Evolutionary conservation across 2,797 vertebrate genomes (phyloP), one percentile per base, ranked within the genome.

Genomic region (Lagothrix lagotricha): DNA sequence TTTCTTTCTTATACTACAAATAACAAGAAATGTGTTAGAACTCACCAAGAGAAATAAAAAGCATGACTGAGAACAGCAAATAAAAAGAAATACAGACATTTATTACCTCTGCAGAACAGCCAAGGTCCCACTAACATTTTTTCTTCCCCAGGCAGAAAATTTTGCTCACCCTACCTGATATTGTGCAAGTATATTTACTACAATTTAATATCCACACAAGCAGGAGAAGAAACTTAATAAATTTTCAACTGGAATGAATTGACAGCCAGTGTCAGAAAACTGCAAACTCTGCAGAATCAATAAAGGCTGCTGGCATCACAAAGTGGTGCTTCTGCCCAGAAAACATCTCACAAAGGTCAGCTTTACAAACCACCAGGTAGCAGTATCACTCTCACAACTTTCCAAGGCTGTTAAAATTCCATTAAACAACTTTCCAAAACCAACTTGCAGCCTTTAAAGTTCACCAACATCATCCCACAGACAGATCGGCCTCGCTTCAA

Each of bases 281-380:
- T 97, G 97, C 94, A 90, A 86, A 97, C 46, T 94, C 82, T 54
- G 82, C 95, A 93, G 90, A 96, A 95, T 44, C 50, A 92, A 92
- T 93, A 96, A 90, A 96, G 97, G 92, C 67, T 41, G 33, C 89
- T 98, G 97, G 96, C 86, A 97, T 94, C 87, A 97, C 73, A 48
- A 94, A 97, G 52, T 12, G 85, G 26, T 79, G 26, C 58, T 83
- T 97, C 87, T 98, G 96, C 86, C 90, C 94, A 98, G 80, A 98
- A 98, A 97, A 93, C 70, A 95, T 95, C 96, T 95, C 94, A 80
- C 48, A 92, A 85, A 98, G 46, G 64, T 73, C 91, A 79, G 39
- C 12, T 96, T 98, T 97, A 97, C 70, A 97, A 98, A 98, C 96
- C 91, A 97, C 90, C 97, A 98, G 93, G 97, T 94, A 98, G 90